Conservation (phyloP, 1,140 invertebrate genomes). For the Psix sp. region DNA sequence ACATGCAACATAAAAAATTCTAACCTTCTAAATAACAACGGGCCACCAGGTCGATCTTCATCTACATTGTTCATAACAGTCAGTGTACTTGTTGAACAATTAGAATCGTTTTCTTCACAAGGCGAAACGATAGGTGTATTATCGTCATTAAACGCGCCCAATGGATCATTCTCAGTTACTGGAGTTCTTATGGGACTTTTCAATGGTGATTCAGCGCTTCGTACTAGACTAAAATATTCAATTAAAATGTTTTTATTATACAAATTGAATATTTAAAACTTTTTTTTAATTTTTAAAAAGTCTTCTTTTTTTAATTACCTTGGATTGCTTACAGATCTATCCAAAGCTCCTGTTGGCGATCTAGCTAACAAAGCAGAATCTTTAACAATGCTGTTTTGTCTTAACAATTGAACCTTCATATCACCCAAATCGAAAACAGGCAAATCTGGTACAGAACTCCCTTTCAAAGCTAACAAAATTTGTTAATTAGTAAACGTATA, state of each 20-base stretch:
- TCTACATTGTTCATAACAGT: slow-evolving; percentile 72
- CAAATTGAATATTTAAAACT: too few relatives aligned
- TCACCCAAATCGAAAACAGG: slow-evolving; percentile 70
- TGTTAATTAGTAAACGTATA: slow-evolving; percentile 1
- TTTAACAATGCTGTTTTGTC: slow-evolving; percentile 75
- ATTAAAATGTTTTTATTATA: slow-evolving; percentile 14
- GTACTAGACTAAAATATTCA: slow-evolving; percentile 77
- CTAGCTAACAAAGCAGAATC: slow-evolving; percentile 63
- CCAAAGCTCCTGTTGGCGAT: slow-evolving; percentile 66
- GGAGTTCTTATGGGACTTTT: slow-evolving; percentile 84
- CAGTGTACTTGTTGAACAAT: slow-evolving; percentile 75
- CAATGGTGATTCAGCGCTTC: slow-evolving; percentile 72
- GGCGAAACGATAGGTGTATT: slow-evolving; percentile 75
- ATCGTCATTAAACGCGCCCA: slow-evolving; percentile 86
- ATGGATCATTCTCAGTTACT: slow-evolving; percentile 92
- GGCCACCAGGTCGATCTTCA: slow-evolving; percentile 74
- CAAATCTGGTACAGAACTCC: slow-evolving; percentile 74
- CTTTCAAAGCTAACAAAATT: slow-evolving; percentile 67
- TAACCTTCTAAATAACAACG: slow-evolving; percentile 73
- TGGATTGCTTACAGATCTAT: slow-evolving; percentile 70
- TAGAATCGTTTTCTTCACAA: slow-evolving; percentile 75
- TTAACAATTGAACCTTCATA: slow-evolving; percentile 69
- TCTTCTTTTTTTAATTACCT: slow-evolving; percentile 59
- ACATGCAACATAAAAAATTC: slow-evolving; percentile 9
- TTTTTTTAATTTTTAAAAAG: too few relatives aligned